Conservation (phyloP, 2,888 invertebrate genomes). For the Acleris emargana region DNA sequence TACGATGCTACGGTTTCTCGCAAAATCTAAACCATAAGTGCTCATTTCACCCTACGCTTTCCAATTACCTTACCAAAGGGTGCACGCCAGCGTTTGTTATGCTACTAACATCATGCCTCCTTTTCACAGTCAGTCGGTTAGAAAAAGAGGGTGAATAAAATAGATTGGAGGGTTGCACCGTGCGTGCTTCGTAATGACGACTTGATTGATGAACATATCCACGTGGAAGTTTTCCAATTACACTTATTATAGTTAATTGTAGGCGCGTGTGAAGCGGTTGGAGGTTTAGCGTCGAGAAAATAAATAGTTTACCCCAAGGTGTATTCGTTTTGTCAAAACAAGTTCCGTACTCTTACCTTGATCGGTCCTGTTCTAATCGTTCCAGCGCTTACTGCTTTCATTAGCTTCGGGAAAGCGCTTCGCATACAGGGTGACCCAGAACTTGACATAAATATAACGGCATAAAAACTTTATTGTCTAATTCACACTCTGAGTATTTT, state of each 20-base stretch:
- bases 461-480: too few species aligned
- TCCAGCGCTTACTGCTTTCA: too few species aligned
- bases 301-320: not conserved
- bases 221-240: slow-evolving; percentile 43
- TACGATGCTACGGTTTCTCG: slow-evolving; percentile 7
- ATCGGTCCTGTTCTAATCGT: too few species aligned
- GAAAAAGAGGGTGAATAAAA: not conserved
- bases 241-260: slow-evolving; percentile 31
- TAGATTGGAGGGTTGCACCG: slow-evolving; percentile 15
- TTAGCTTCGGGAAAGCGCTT: too few species aligned
- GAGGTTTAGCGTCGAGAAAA: not conserved
- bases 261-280: slow-evolving; percentile 15
- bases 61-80: slow-evolving; percentile 23
- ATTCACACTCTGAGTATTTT: too few species aligned
- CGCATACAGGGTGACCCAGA: too few species aligned
- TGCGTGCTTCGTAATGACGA: slow-evolving; percentile 56
- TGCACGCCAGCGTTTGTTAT: slow-evolving; percentile 1
- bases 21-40: slow-evolving; percentile 2
- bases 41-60: slow-evolving; percentile 2
- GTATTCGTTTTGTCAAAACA: too few species aligned
- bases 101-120: slow-evolving; percentile 1
- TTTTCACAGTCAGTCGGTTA: not conserved
- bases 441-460: too few species aligned
- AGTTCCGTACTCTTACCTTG: too few species aligned
- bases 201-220: slow-evolving; percentile 65